Base-by-base conservation (phyloP, 2,113 vertebrate species). In the Apteryx owenii region DNA sequence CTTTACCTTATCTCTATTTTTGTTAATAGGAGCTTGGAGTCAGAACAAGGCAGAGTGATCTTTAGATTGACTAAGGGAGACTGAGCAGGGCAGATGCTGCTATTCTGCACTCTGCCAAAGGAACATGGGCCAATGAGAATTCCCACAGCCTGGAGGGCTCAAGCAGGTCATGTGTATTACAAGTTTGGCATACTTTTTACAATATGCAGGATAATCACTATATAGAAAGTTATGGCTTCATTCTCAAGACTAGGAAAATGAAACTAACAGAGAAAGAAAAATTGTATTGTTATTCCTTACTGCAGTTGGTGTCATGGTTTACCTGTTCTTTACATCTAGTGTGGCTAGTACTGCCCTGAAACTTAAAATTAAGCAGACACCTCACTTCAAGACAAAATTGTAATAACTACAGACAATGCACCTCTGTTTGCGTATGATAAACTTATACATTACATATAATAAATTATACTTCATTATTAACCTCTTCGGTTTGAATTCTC, bases 181-280 rank as follows among this genome's bases (percentile, higher is more conserved):
- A 48, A 28, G 15, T 36, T 69, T 33, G 51, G 44, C 29, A 29
- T 4, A 23, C 16, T 9, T 26, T 25, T 36, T 17, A 26, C 22
- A 54, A 1, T 17, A 31, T 1, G 0, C 1, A 1, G 28, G 16
- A 31, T 26, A 64, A 46, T 89, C 26, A 9, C 70, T 42, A 4
- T 26, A 28, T 8, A 61, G 54, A 65, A 42, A 78, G 64, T 21
- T 61, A 75, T 2, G 0, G 20, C 19, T 87, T 82, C 23, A 19
- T 64, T 64, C 5, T 5, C 62, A 69, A 90, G 56, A 33, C 42
- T 29, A 31, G 36, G 61, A 48, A 93, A 71, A 62, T 11, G 0
- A 0, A 78, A 40, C 33, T 21, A 71, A 75, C 3, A 64, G 29
- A 62, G 38, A 48, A 69, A 25, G 26, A 22, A 29, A 71, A 58